Conservation (phyloP, 2,888 invertebrate genomes). For the Sphinx pinastri region DNA sequence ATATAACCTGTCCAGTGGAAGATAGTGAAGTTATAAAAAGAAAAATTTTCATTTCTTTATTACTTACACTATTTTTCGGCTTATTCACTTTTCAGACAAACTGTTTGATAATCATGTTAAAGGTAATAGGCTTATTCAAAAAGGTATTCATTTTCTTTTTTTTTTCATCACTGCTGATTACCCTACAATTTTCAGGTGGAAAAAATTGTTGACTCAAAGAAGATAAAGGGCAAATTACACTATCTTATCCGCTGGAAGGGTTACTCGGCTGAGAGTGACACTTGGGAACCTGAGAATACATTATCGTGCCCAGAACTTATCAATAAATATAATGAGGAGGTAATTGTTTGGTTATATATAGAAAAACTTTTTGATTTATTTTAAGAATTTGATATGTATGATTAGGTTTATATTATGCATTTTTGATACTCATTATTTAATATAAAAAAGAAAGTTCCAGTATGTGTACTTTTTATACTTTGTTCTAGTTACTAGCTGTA, state of each 20-base stretch:
- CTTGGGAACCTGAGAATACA: constrained; percentile 90
- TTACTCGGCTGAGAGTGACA: constrained; percentile 87
- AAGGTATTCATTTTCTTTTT: too few species aligned
- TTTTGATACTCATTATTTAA: too few species aligned
- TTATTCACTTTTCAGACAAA: too few species aligned
- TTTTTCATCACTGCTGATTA: constrained; percentile 3
- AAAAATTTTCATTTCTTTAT: too few species aligned
- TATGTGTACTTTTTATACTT: too few species aligned
- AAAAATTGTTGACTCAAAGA: constrained; percentile 87
- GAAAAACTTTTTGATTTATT: not conserved
- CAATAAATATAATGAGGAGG: constrained; percentile 74
- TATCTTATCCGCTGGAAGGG: constrained; percentile 92
- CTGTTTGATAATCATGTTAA: not conserved
- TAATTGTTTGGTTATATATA: constrained; percentile 35
- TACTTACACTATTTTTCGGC: too few species aligned
- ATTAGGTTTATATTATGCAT: too few species aligned
- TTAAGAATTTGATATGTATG: not conserved
- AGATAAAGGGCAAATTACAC: constrained; percentile 86
- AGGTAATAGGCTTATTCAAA: not conserved
- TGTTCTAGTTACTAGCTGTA: too few species aligned
- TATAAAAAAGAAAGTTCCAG: not conserved
- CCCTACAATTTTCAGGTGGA: constrained; percentile 83
- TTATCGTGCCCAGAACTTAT: constrained; percentile 88
- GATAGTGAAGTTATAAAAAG: too few species aligned
- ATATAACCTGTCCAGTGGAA: too few species aligned